phyloP scores from a whole-genome alignment of 1,140 invertebrate genomes.

The Panagrolaimus sp. region DNA sequence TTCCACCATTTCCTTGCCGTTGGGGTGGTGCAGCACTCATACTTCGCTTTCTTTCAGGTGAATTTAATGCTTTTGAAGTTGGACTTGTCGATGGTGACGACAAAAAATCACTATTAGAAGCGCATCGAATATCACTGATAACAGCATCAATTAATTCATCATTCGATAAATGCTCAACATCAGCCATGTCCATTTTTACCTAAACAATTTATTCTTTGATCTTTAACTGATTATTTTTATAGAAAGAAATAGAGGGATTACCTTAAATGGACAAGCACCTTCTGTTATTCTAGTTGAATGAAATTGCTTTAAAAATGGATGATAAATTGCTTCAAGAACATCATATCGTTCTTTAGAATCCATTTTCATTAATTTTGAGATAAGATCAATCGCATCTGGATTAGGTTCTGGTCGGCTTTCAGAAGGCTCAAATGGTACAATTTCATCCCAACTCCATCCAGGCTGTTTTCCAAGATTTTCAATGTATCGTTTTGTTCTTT shows the following conservation, averaged over 20 bases:
- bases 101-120: slow-evolving; percentile 26
- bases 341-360: slow-evolving; percentile 43
- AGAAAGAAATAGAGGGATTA: not conserved
- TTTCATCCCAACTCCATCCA: slow-evolving; percentile 43
- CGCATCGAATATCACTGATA: slow-evolving; percentile 44
- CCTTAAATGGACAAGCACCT: slow-evolving; percentile 48
- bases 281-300: slow-evolving; percentile 32
- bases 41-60: slow-evolving; percentile 2
- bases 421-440: slow-evolving; percentile 30
- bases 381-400: slow-evolving; percentile 44
- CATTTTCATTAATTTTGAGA: slow-evolving; percentile 34
- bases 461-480: slow-evolving; percentile 34
- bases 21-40: not conserved
- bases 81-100: not conserved
- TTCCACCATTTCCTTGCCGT: not conserved
- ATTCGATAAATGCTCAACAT: slow-evolving; percentile 48
- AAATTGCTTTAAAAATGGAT: slow-evolving; percentile 46
- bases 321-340: slow-evolving; percentile 46
- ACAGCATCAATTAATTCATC: slow-evolving; percentile 41
- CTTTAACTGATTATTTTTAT: not conserved
- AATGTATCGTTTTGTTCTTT: slow-evolving; percentile 45
- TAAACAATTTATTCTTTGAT: not conserved
- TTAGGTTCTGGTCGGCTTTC: slow-evolving; percentile 24
- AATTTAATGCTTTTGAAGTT: not conserved
- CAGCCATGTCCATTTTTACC: slow-evolving; percentile 58